These are phyloP conservation scores for Liparis tanakae DNA, from an alignment of 2,797 vertebrate species.

Conservation along the genomic window DNA sequence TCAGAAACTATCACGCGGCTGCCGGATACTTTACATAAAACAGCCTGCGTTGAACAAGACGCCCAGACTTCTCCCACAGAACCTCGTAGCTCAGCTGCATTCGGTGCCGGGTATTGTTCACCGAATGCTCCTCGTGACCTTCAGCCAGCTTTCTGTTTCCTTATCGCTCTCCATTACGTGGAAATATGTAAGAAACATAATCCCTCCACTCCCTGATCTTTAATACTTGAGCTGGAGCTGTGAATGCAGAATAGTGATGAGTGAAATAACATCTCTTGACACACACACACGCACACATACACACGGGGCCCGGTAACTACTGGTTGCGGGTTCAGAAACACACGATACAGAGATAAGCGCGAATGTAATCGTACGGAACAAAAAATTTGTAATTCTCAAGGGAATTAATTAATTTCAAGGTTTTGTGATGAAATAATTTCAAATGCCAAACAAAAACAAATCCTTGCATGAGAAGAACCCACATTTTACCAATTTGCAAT, in stretches of 20 bases:
- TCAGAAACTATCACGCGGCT: neutral
- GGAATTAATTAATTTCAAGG: neutral
- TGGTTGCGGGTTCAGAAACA: constrained; percentile 2
- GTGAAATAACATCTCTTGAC: constrained; percentile 21
- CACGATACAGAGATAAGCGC: constrained; percentile 16
- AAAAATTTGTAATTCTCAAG: neutral
- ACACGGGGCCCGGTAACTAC: neutral
- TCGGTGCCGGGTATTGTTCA: neutral
- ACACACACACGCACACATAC: neutral
- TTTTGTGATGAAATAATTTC: constrained; percentile 13
- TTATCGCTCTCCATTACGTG: constrained; percentile 1
- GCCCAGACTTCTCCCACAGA: neutral
- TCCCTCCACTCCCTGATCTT: constrained; percentile 6
- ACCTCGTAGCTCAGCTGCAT: neutral
- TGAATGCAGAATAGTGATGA: constrained; percentile 15
- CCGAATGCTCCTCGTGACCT: neutral
- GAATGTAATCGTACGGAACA: neutral
- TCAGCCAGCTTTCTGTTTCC: neutral
- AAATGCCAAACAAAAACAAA: neutral
- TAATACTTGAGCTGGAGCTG: constrained; percentile 2
- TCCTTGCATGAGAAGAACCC: neutral
- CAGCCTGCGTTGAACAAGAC: neutral
- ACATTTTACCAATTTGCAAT: neutral
- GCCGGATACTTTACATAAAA: neutral
- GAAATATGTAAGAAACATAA: neutral